Conservation (phyloP, 2,888 invertebrate genomes). For the Agrilus mali region DNA sequence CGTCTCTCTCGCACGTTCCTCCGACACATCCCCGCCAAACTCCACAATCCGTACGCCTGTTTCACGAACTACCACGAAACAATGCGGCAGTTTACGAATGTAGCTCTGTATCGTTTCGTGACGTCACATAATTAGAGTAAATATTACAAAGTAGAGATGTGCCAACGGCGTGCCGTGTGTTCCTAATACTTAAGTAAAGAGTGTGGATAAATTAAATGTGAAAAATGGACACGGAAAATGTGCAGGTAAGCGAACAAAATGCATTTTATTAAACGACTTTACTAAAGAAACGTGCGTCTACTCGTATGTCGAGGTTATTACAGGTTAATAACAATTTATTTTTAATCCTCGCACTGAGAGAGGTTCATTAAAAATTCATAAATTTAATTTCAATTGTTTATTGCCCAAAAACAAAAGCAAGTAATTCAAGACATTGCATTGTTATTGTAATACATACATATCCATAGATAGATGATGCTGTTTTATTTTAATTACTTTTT, state of each 20-base stretch:
- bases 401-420: too few species aligned
- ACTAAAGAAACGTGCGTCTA: too few species aligned
- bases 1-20: slow-evolving; percentile 4
- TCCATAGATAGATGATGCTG: too few species aligned
- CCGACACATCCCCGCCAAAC: slow-evolving; percentile 10
- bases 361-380: too few species aligned
- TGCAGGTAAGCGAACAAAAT: slow-evolving; percentile 30
- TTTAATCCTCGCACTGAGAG: too few species aligned
- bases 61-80: slow-evolving; percentile 23
- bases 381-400: too few species aligned
- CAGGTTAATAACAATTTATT: too few species aligned
- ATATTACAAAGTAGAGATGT: slow-evolving; percentile 51
- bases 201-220: slow-evolving; percentile 13
- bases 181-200: slow-evolving; percentile 20
- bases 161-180: slow-evolving; percentile 46
- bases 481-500: too few species aligned
- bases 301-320: too few species aligned
- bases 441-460: too few species aligned
- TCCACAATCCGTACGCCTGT: slow-evolving; percentile 25
- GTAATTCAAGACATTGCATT: too few species aligned
- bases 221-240: slow-evolving; percentile 36
- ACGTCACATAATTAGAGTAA: slow-evolving; percentile 59
- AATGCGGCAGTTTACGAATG: slow-evolving; percentile 27
- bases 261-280: background rate
- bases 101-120: slow-evolving; percentile 37